A percentile compares a stretch with the other conserved stretches of the same genome.
These are phyloP conservation scores for Incurvaria masculella DNA, from an alignment of 2,888 invertebrate genomes.

Conservation along the genomic window DNA sequence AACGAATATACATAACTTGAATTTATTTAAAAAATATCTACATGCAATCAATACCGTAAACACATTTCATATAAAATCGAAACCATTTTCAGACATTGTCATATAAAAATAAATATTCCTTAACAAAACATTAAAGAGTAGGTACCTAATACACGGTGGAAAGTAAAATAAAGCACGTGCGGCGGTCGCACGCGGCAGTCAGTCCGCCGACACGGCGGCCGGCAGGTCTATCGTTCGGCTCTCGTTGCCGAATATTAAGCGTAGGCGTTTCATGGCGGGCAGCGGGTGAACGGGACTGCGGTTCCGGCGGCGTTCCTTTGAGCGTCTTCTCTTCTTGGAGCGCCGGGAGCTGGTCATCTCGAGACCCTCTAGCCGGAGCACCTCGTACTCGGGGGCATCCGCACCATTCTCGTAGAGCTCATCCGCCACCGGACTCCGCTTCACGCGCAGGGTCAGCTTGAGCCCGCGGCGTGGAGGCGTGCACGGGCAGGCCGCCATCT, in stretches of 20 bases:
- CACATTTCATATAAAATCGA: neutral
- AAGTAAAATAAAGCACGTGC: conserved; percentile 1
- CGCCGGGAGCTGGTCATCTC: conserved; percentile 54
- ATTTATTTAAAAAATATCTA: neutral
- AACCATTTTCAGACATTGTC: neutral
- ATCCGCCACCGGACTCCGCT: conserved; percentile 81
- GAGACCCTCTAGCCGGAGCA: conserved; percentile 77
- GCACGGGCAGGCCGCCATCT: conserved; percentile 45
- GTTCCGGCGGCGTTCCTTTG: conserved; percentile 47
- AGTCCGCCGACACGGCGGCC: conserved; percentile 62
- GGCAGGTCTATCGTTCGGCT: conserved; percentile 87
- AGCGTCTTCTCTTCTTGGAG: conserved; percentile 53
- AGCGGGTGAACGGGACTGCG: conserved; percentile 56
- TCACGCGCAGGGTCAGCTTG: conserved; percentile 81
- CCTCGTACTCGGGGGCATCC: conserved; percentile 78
- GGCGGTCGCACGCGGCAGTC: conserved; percentile 43
- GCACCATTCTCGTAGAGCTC: conserved; percentile 81
- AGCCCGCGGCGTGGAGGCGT: conserved; percentile 62
- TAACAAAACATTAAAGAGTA: neutral
- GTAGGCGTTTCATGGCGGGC: conserved; percentile 79
- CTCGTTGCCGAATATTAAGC: conserved; percentile 86
- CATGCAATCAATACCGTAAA: neutral
- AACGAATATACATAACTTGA: neutral
- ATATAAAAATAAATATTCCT: neutral
- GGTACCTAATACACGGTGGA: neutral